Base-by-base conservation (phyloP, 2,113 vertebrate genomes). In the Ciconia boyciana region DNA sequence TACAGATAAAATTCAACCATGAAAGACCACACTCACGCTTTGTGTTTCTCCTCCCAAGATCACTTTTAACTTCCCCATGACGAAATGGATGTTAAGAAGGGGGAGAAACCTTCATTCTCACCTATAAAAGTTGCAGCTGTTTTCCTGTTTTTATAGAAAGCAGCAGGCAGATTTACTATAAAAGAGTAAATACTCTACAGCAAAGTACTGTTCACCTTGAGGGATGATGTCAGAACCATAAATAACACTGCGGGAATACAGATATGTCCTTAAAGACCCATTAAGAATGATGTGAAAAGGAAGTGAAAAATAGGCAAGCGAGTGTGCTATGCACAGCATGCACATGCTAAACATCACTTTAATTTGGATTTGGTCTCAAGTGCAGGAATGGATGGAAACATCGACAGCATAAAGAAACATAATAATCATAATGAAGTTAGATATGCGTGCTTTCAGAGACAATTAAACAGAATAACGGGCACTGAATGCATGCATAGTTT, bases 111-210 rank as follows among this genome's bases (percentile, higher is more conserved):
- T 96, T 81, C 89, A 2, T 95, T 86, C 91, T 94, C 96, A 79
- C 96, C 95, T 96, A 95, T 97, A 96, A 97, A 96, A 96, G 69
- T 29, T 77, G 96, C 95, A 97, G 95, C 95, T 97, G 91, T 80
- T 93, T 97, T 97, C 97, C 97, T 97, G 95, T 97, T 97, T 97
- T 96, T 90, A 97, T 94, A 97, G 95, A 96, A 96, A 97, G 94
- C 94, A 96, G 92, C 57, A 29, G 83, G 94, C 84, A 95, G 96
- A 90, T 92, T 43, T 83, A 85, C 94, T 87, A 68, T 92, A 61
- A 79, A 91, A 88, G 82, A 94, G 91, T 22, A 90, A 36, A 22
- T 87, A 92, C 79, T 69, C 57, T 34, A 68, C 92, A 84, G 87
- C 92, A 86, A 26, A 90, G 94, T 31, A 52, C 82, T n/a, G 54